phyloP scores from a whole-genome alignment of 2,888 invertebrate genomes.

The Sesia bembeciformis region DNA sequence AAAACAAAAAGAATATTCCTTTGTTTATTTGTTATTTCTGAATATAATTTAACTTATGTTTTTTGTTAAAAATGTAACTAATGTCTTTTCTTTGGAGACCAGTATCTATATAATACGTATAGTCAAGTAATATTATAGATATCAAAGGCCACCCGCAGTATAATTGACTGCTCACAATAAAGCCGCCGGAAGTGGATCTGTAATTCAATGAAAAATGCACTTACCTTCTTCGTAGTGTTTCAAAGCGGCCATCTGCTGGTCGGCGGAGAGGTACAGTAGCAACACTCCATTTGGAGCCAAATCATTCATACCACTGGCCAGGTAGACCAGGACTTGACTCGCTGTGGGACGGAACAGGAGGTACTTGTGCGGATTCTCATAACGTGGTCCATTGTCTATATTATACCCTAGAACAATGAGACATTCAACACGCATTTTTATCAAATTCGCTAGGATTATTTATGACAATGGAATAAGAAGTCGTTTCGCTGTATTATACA shows the following conservation, averaged over 20 bases:
- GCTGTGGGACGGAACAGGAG: constrained; percentile 95
- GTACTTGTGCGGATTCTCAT: constrained; percentile 93
- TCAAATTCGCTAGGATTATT: neutral
- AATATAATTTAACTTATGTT: no score
- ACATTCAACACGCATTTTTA: neutral
- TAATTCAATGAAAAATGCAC: constrained; percentile 25
- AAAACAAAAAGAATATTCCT: no score
- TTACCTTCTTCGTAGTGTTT: constrained; percentile 93
- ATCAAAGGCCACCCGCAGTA: constrained; percentile 87
- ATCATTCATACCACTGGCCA: constrained; percentile 94
- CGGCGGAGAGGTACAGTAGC: constrained; percentile 94
- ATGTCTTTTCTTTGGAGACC: no score
- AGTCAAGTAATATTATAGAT: no score
- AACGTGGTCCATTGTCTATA: constrained; percentile 16
- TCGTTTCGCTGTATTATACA: no score
- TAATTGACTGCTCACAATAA: constrained; percentile 77
- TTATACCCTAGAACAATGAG: constrained; percentile 14
- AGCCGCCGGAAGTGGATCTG: neutral
- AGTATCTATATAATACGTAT: no score
- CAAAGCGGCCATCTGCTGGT: constrained; percentile 85
- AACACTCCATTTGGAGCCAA: constrained; percentile 92
- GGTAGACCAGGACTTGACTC: constrained; percentile 93
- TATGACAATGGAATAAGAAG: no score
- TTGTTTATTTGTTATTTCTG: no score
- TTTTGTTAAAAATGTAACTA: no score